Percentiles rank a stretch among this genome's conserved stretches.
phyloP scores from a whole-genome alignment of 1,140 invertebrate genomes.

The Ceratitis capitata region DNA sequence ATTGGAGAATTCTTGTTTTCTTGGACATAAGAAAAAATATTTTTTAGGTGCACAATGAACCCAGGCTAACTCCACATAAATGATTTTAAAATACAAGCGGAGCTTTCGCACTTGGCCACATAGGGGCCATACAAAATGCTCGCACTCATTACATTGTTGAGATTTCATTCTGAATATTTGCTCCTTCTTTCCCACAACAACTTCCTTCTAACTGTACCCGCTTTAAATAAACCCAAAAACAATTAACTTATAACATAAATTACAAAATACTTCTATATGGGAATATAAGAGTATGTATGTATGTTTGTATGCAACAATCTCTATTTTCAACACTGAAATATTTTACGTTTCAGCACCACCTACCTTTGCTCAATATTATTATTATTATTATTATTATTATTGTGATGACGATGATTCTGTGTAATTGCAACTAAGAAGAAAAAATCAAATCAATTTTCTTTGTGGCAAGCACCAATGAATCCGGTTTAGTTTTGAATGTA shows the following conservation, averaged over 20 bases:
- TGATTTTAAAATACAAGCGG: no score
- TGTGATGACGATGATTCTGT: not conserved
- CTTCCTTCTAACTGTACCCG: not conserved
- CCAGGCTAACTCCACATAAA: no score
- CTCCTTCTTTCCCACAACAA: not conserved
- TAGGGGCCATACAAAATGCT: no score
- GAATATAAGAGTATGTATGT: not conserved
- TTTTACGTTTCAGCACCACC: not conserved
- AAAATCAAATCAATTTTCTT: constrained; percentile 12
- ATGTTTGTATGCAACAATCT: not conserved
- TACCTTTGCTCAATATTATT: not conserved
- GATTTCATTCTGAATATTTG: no score
- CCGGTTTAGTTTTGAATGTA: not conserved
- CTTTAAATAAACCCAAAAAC: not conserved
- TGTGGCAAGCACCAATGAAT: not conserved
- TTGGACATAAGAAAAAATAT: no score
- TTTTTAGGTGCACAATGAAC: no score
- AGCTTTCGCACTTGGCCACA: no score
- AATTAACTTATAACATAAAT: not conserved
- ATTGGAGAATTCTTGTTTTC: no score
- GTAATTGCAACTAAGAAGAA: not conserved
- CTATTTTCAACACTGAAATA: not conserved
- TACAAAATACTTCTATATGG: not conserved
- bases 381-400: not conserved
- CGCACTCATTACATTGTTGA: no score